Conservation (phyloP, 2,113 vertebrate genomes). For the Odocoileus virginianus region DNA sequence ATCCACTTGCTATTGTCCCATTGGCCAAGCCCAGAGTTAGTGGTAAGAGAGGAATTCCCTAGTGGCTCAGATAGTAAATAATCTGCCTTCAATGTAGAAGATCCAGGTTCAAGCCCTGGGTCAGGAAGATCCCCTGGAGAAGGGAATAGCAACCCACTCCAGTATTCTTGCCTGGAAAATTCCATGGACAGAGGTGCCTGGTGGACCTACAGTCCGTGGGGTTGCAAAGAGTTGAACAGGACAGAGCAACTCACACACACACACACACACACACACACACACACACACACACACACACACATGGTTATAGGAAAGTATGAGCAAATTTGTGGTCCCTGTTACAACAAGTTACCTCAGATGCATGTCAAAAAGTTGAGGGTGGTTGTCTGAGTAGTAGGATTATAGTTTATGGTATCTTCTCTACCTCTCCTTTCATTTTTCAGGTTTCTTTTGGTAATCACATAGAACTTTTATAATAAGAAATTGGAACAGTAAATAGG, state of each 20-base stretch:
- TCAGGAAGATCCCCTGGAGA: not conserved
- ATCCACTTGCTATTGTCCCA: not conserved
- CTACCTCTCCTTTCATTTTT: conserved; percentile 20
- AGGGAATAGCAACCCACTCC: not conserved
- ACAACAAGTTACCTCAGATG: not conserved
- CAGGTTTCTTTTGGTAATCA: not conserved
- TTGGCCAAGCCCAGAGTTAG: not conserved
- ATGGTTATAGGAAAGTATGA: not conserved
- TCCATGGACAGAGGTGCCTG: not conserved
- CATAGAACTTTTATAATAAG: not conserved
- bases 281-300: not conserved
- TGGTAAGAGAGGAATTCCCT: not conserved
- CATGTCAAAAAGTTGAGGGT: not conserved
- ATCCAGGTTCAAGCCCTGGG: not conserved
- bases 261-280: not conserved
- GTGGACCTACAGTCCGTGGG: not conserved
- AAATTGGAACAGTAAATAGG: not conserved
- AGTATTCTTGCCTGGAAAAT: not conserved
- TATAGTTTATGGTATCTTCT: not conserved
- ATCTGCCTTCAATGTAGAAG: not conserved
- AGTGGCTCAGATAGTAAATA: not conserved
- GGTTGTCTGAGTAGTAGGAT: not conserved
- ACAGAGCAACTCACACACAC: not conserved
- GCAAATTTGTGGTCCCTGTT: not conserved
- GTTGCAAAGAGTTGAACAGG: not conserved